Conservation (phyloP, 2,888 invertebrate genomes). For the Anthrax anthrax region DNA sequence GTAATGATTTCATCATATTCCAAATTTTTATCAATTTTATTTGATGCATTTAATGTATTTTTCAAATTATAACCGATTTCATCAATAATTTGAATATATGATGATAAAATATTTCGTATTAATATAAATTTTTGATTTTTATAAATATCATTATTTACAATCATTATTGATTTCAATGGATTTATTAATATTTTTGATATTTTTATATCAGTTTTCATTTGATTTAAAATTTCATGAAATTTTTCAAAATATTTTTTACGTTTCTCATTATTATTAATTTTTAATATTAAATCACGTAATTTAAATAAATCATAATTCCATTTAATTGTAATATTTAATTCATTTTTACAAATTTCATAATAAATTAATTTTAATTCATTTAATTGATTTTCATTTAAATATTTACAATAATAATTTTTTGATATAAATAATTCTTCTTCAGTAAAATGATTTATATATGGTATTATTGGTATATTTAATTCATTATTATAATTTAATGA, state of each 20-base stretch:
- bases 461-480: background rate
- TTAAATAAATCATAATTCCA: background rate
- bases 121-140: slow-evolving; percentile 8
- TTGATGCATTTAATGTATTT: too few relatives aligned
- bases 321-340: background rate
- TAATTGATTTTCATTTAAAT: background rate
- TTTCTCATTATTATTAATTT: background rate
- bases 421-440: background rate
- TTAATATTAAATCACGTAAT: background rate
- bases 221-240: background rate
- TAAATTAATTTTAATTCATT: background rate
- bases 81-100: slow-evolving; percentile 5
- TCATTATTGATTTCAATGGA: background rate
- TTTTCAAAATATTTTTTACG: background rate
- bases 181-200: background rate
- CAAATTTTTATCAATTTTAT: background rate
- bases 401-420: background rate
- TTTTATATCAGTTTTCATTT: too few relatives aligned
- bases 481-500: background rate
- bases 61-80: background rate
- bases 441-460: too few relatives aligned
- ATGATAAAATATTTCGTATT: slow-evolving; percentile 5
- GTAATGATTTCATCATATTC: background rate
- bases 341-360: background rate
- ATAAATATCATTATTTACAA: background rate